A percentile compares a stretch with the other conserved stretches of the same genome.
Conservation (phyloP, 2,888 invertebrate species). For the Alloscopus bannaensis region DNA sequence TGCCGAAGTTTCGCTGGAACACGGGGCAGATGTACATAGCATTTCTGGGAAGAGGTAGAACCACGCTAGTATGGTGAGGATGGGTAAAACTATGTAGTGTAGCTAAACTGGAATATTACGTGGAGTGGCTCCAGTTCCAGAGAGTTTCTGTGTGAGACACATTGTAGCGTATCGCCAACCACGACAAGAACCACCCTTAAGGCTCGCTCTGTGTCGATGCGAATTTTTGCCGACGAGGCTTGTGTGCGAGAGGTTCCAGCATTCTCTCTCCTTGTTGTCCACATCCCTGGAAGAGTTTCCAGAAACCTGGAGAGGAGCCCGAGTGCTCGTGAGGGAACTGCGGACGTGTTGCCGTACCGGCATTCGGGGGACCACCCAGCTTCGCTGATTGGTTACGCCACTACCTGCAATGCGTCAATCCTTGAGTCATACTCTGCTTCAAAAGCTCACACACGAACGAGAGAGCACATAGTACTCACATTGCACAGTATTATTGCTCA, state of each 20-base stretch:
- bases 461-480: too few species aligned
- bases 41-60: too few species aligned
- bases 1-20: not conserved
- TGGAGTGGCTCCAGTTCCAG: slow-evolving; percentile 29
- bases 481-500: too few species aligned
- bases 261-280: not conserved
- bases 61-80: too few species aligned
- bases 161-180: too few species aligned
- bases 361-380: slow-evolving; percentile 56
- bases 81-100: too few species aligned
- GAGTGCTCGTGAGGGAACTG: slow-evolving; percentile 47
- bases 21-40: too few species aligned
- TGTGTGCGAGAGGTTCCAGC: slow-evolving; percentile 12
- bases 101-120: too few species aligned
- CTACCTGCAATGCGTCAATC: slow-evolving; percentile 92
- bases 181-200: slow-evolving; percentile 28
- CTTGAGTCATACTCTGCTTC: slow-evolving; percentile 70
- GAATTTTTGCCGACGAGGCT: too few species aligned
- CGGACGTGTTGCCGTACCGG: slow-evolving; percentile 58
- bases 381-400: slow-evolving; percentile 83
- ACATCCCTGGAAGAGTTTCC: slow-evolving; percentile 27
- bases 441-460: slow-evolving; percentile 22
- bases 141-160: too few species aligned
- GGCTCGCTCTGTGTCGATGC: slow-evolving; percentile 4
- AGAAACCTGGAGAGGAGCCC: slow-evolving; percentile 36